phyloP scores from a whole-genome alignment of 1,140 invertebrate genomes.

The Choristoneura fumiferana region DNA sequence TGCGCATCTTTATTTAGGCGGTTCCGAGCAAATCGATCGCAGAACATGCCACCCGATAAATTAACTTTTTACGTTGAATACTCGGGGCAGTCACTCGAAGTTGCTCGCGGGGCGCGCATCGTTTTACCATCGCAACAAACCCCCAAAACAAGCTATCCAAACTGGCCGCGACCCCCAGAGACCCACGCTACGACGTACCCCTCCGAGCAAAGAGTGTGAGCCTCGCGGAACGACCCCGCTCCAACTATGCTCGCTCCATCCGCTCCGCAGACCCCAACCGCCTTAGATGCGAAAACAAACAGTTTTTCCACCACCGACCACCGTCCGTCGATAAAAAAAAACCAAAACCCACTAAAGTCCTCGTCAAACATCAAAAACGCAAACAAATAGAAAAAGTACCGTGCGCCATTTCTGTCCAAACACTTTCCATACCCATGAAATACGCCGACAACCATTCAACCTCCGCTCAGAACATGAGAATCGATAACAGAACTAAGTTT shows the following conservation, averaged over 20 bases:
- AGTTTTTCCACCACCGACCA: conserved; percentile 39
- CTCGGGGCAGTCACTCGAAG: conserved; percentile 47
- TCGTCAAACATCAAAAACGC: conserved; percentile 53
- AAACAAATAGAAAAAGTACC: conserved; percentile 57
- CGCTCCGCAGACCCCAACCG: conserved; percentile 52
- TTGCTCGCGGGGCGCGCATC: conserved; percentile 21
- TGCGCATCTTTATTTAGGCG: conserved; percentile 61
- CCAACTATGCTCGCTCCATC: conserved; percentile 48
- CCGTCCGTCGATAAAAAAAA: conserved; percentile 35
- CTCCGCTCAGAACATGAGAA: conserved; percentile 49
- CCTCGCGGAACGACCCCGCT: conserved; percentile 50
- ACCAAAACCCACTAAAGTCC: conserved; percentile 36
- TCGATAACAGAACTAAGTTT: conserved; percentile 62
- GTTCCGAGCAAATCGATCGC: conserved; percentile 58
- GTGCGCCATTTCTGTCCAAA: conserved; percentile 58
- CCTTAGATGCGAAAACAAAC: conserved; percentile 38
- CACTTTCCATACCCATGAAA: conserved; percentile 62
- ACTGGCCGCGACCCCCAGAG: conserved; percentile 39
- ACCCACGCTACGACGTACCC: conserved; percentile 42
- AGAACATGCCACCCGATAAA: conserved; percentile 69
- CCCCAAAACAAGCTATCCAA: conserved; percentile 15
- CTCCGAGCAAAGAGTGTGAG: conserved; percentile 60
- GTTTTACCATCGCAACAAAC: background rate
- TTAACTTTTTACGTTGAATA: conserved; percentile 71
- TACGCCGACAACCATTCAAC: conserved; percentile 64